Evolutionary conservation across 1,140 invertebrate species (phyloP), one percentile per base, ranked within the genome.

Genomic region (Sipha flava): DNA sequence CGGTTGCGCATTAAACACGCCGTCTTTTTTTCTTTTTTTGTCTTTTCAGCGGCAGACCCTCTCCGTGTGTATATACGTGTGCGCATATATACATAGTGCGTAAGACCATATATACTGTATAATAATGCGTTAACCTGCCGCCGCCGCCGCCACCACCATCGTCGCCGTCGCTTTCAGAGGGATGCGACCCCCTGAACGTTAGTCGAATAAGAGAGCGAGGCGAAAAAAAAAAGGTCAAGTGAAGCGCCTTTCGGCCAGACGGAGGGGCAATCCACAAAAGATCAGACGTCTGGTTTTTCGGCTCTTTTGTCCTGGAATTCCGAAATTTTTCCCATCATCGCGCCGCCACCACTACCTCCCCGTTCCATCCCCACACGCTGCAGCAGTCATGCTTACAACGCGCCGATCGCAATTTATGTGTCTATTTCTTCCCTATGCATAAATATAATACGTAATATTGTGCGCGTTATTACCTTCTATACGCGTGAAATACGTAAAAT

Each of bases 111-210:
- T 14, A 23, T 16, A 29, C 21, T 16, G 47, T 75, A 77, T 57
- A 57, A 77, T 57, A 77, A 77, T 77, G 72, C n/a, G n/a, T 77
- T 77, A 77, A 77, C 72, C 72, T 77, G 72, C 72, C 49, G 72
- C 52, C 72, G 49, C 31, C 52, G 34, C 31, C 49, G n/a, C 18
- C 43, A 14, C 23, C 66, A 21, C 12, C 45, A 23, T 12, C 62
- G 34, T 5, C 62, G n/a, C 12, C 62, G n/a, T 7, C 47, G n/a
- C 5, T 1, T 23, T 9, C 7, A 40, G 9, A 34, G 49, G 49
- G 72, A 77, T 57, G 72, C 49, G 72, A 57, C 72, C 72, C 72
- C 72, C 72, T 52, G 49, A 77, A 77, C 72, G 72, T 77, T 77
- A 57, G 31, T 40, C 37, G 47, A 3, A 10, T 40, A 26, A 29